These are phyloP conservation scores for Artibeus jamaicensis DNA, from an alignment of 2,797 vertebrate species.

Conservation along the genomic window DNA sequence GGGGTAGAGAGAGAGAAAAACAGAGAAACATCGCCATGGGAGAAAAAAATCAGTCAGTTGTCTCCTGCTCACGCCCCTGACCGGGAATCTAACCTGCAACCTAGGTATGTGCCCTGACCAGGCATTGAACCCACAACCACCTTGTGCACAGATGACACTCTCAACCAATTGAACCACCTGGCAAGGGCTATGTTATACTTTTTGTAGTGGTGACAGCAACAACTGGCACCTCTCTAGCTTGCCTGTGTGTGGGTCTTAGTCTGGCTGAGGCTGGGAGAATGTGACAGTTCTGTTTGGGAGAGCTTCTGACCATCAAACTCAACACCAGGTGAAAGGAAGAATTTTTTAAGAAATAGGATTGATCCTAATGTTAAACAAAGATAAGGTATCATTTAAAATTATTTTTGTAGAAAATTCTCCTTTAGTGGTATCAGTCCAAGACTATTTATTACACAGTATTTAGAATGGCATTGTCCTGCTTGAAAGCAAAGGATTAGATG, in stretches of 20 bases:
- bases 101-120: neutral
- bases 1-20: neutral
- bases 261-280: neutral
- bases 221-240: neutral
- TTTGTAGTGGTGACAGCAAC: neutral
- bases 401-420: conserved; percentile 20
- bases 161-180: neutral
- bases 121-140: neutral
- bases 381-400: conserved; percentile 20
- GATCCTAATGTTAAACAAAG: conserved; percentile 39
- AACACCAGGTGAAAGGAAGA: neutral
- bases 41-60: neutral
- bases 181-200: neutral
- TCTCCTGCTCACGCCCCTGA: neutral
- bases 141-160: neutral
- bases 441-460: neutral
- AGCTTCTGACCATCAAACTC: conserved; percentile 6
- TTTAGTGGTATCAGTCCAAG: neutral
- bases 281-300: neutral
- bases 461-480: neutral
- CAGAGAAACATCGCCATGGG: neutral
- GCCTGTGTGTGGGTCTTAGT: neutral
- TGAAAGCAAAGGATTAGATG: conserved; percentile 22
- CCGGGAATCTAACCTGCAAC: neutral
- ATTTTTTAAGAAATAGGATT: conserved; percentile 1